Conservation (phyloP, 2,113 vertebrate species). For the Eretmochelys imbricata region DNA sequence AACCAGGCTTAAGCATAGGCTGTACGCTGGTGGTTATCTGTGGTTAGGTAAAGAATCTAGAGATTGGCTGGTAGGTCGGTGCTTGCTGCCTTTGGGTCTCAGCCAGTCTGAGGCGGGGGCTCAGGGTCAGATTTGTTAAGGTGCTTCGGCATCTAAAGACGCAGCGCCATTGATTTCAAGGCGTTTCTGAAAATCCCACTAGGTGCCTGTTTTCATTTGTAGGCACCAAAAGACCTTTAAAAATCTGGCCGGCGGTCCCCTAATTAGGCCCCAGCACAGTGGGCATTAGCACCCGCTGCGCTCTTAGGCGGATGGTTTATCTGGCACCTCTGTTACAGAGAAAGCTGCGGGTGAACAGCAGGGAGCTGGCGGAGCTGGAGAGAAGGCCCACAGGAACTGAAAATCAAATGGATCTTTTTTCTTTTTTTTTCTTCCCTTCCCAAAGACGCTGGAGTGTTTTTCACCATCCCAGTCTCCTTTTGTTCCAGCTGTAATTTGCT, state of each 20-base stretch:
- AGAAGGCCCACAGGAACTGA: neutral
- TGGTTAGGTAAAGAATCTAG: too few relatives aligned
- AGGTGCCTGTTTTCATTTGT: neutral
- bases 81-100: neutral
- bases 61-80: neutral
- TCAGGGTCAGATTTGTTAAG: neutral
- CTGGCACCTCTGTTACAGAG: neutral
- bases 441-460: conserved; percentile 45
- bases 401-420: neutral
- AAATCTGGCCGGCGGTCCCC: neutral
- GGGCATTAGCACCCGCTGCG: neutral
- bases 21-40: neutral
- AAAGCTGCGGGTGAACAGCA: neutral
- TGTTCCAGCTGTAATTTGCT: conserved; percentile 74
- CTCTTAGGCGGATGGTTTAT: neutral
- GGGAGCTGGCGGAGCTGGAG: neutral
- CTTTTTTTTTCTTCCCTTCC: neutral
- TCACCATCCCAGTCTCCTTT: conserved; percentile 62
- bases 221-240: neutral
- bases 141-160: neutral
- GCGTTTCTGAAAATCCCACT: neutral
- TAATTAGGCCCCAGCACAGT: neutral
- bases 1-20: neutral
- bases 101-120: neutral
- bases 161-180: neutral